These are phyloP conservation scores for Apodemia mormo DNA, from an alignment of 2,888 invertebrate genomes.

Conservation along the genomic window DNA sequence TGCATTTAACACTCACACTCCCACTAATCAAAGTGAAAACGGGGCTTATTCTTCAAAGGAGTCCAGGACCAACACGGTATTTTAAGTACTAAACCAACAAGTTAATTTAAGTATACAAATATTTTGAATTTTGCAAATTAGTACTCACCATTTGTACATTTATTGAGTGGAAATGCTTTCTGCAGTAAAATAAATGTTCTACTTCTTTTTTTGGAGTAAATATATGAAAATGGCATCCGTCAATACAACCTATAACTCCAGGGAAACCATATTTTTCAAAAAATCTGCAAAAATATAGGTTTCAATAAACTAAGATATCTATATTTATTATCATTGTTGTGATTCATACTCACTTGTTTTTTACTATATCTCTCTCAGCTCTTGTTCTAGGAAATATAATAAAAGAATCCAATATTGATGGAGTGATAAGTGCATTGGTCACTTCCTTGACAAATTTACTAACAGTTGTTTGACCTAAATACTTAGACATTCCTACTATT, in stretches of 20 bases:
- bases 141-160: slow-evolving; percentile 23
- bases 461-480: slow-evolving; percentile 33
- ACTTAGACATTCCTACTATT: slow-evolving; percentile 27
- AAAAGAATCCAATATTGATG: slow-evolving; percentile 10
- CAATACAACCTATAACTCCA: slow-evolving; percentile 29
- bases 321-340: too few species aligned
- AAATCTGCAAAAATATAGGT: slow-evolving; percentile 19
- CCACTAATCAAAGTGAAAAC: too few species aligned
- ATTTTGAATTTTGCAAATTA: too few species aligned
- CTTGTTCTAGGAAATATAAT: slow-evolving; percentile 28
- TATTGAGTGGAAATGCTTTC: too few species aligned
- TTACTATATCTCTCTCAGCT: slow-evolving; percentile 25
- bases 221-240: slow-evolving; percentile 28
- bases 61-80: too few species aligned
- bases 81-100: too few species aligned
- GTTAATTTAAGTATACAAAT: too few species aligned
- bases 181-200: slow-evolving; percentile 24
- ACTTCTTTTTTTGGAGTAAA: slow-evolving; percentile 26
- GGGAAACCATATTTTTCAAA: slow-evolving; percentile 22
- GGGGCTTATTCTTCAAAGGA: too few species aligned
- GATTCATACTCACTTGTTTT: slow-evolving; percentile 26
- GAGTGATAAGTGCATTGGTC: slow-evolving; percentile 22
- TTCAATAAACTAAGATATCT: too few species aligned
- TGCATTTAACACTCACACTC: too few species aligned
- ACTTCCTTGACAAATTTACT: slow-evolving; percentile 28